These are phyloP conservation scores for Zeugodacus cucurbitae DNA, from an alignment of 1,140 invertebrate genomes.

Conservation along the genomic window DNA sequence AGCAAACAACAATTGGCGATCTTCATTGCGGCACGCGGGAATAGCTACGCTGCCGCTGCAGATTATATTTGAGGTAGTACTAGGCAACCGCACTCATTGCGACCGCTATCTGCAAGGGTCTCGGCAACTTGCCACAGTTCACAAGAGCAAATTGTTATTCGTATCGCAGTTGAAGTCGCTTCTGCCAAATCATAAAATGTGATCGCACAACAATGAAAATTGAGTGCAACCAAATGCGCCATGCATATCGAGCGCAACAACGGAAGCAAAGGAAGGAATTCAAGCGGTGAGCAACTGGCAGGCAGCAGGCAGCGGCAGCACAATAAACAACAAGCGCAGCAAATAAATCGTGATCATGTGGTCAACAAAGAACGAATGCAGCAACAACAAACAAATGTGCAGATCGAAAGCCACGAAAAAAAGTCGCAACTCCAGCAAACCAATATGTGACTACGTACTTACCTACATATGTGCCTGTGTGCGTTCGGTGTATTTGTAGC, in stretches of 20 bases:
- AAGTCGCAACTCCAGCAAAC: neutral
- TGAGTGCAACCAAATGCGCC: slow-evolving; percentile 17
- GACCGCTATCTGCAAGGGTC: neutral
- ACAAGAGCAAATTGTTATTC: slow-evolving; percentile 30
- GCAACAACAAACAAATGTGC: slow-evolving; percentile 9
- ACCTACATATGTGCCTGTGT: neutral
- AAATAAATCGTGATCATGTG: slow-evolving; percentile 66
- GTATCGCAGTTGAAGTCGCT: slow-evolving; percentile 13
- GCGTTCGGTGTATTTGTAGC: slow-evolving; percentile 24
- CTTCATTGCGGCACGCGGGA: neutral
- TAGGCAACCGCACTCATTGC: neutral
- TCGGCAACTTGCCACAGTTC: slow-evolving; percentile 31
- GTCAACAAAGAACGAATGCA: slow-evolving; percentile 54
- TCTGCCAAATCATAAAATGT: slow-evolving; percentile 41
- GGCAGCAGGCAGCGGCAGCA: neutral
- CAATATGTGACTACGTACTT: neutral
- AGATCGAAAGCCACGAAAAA: slow-evolving; percentile 35
- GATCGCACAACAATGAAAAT: slow-evolving; percentile 40
- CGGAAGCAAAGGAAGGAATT: neutral
- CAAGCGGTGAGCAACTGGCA: neutral
- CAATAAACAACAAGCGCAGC: slow-evolving; percentile 43
- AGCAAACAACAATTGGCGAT: slow-evolving; percentile 4
- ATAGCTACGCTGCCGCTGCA: neutral
- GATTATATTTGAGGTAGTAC: neutral
- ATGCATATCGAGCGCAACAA: neutral